A percentile compares a stretch with the other conserved stretches of the same genome.
Conservation (phyloP, 2,797 vertebrate genomes). For the Xiphorhynchus erythropygius region DNA sequence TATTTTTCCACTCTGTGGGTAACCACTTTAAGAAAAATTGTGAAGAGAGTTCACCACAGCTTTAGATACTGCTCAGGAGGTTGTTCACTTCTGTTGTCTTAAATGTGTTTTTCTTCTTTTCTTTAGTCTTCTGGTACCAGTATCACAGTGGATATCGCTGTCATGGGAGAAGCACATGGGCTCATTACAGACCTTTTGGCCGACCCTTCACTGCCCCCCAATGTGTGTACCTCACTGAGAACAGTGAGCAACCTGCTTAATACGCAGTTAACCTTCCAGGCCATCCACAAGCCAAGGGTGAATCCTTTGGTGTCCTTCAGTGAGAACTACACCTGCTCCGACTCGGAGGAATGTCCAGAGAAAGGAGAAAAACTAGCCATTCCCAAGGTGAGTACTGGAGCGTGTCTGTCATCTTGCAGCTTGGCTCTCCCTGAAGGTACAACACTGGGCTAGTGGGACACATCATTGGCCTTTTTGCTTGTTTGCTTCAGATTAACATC, state of each 20-base stretch:
- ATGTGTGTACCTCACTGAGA: constrained; percentile 91
- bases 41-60: background rate
- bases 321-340: constrained; percentile 87
- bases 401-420: background rate
- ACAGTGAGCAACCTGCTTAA: constrained; percentile 96
- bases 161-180: constrained; percentile 97
- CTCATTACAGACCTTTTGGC: constrained; percentile 95
- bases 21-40: background rate
- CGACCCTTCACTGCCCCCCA: constrained; percentile 90
- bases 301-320: constrained; percentile 78
- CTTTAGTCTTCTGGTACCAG: constrained; percentile 88
- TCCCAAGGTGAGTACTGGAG: constrained; percentile 83
- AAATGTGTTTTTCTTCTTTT: background rate
- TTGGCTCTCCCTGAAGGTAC: background rate
- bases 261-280: constrained; percentile 92
- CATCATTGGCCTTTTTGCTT: background rate
- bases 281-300: constrained; percentile 86
- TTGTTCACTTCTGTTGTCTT: background rate
- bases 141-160: constrained; percentile 90
- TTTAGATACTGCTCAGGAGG: background rate
- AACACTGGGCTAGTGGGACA: background rate
- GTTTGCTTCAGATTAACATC: background rate
- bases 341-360: constrained; percentile 89
- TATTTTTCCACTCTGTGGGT: background rate
- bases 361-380: constrained; percentile 88